A percentile compares a stretch with the other conserved stretches of the same genome.
Evolutionary conservation across 1,140 invertebrate species (phyloP).

Genomic region (Lutraria rhynchaena): DNA sequence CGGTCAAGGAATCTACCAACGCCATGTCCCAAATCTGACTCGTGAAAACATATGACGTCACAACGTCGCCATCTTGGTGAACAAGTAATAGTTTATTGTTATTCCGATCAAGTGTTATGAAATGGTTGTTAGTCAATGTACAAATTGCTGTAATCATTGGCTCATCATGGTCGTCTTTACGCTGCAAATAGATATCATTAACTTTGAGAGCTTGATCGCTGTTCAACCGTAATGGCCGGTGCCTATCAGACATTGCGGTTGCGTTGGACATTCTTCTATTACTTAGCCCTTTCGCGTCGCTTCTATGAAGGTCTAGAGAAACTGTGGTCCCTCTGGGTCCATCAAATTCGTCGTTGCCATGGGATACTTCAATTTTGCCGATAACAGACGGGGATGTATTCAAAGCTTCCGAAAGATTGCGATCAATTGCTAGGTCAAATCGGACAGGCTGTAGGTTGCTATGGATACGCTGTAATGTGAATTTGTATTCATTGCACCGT

Average conservation of each 20-base stretch:
- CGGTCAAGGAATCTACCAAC: conserved; percentile 37
- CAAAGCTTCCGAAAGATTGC: conserved; percentile 46
- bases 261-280: background rate
- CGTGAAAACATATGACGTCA: conserved; percentile 55
- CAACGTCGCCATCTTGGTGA: conserved; percentile 29
- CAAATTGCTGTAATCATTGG: conserved; percentile 50
- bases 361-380: conserved; percentile 41
- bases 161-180: conserved; percentile 49
- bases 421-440: conserved; percentile 51
- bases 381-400: conserved; percentile 47
- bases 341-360: conserved; percentile 39
- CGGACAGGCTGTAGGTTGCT: conserved; percentile 39
- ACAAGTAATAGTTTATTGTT: conserved; percentile 51
- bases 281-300: background rate
- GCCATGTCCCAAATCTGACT: conserved; percentile 57
- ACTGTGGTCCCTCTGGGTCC: background rate
- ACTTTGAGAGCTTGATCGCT: conserved; percentile 40
- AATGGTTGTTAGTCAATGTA: conserved; percentile 34
- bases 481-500: conserved; percentile 52
- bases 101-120: conserved; percentile 52
- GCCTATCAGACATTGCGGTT: background rate
- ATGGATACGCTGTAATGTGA: conserved; percentile 47
- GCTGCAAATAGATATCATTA: conserved; percentile 34
- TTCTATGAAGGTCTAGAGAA: background rate
- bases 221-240: background rate